A percentile compares a stretch with the other conserved stretches of the same genome.
Conservation (phyloP, 2,113 vertebrate species). For the Bubo scandiacus region DNA sequence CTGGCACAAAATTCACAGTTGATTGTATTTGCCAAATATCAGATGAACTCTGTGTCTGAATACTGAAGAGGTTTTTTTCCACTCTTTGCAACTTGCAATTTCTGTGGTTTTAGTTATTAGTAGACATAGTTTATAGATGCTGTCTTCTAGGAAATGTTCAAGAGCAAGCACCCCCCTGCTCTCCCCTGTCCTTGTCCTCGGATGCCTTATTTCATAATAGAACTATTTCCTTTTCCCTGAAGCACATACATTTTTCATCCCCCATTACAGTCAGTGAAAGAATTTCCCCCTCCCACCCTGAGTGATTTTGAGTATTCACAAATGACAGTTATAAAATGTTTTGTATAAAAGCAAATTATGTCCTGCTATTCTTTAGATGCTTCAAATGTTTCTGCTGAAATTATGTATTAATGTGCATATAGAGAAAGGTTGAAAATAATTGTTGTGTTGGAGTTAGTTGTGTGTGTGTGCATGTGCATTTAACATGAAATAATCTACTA, state of each 20-base stretch:
- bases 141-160: background rate
- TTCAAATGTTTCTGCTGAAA: background rate
- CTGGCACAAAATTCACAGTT: background rate
- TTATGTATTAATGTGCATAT: background rate
- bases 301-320: background rate
- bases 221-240: background rate
- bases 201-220: background rate
- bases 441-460: background rate
- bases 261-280: background rate
- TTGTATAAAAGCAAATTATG: background rate
- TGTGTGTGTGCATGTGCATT: background rate
- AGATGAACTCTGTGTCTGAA: background rate
- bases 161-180: background rate
- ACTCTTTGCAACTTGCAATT: background rate
- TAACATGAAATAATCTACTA: background rate
- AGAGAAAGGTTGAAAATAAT: background rate
- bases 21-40: background rate
- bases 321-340: background rate
- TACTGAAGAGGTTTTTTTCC: background rate
- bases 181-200: background rate
- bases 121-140: background rate
- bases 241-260: background rate
- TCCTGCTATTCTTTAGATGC: background rate
- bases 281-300: background rate
- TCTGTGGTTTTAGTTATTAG: background rate